Conservation (phyloP, 2,888 invertebrate genomes). For the Agonopterix alstromeriana region DNA sequence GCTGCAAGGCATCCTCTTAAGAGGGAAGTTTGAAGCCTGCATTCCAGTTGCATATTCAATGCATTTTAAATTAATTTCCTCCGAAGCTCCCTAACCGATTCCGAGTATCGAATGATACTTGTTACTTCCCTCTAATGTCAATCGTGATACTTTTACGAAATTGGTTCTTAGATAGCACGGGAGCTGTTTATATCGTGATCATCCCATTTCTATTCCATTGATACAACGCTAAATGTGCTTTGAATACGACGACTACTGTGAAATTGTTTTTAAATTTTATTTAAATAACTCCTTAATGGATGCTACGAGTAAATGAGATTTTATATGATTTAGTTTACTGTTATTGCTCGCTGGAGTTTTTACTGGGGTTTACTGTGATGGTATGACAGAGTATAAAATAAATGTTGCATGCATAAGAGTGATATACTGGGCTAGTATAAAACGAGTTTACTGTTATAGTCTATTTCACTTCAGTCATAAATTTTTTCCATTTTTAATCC, state of each 20-base stretch:
- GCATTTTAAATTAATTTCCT: slow-evolving; percentile 1
- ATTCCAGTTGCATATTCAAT: no score
- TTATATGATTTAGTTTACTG: not conserved
- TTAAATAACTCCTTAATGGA: slow-evolving; percentile 8
- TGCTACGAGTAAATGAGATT: not conserved
- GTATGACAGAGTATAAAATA: no score
- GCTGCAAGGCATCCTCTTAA: not conserved
- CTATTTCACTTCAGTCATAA: no score
- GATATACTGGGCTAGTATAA: no score
- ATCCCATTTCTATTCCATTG: slow-evolving; percentile 55
- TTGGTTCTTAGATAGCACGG: slow-evolving; percentile 30
- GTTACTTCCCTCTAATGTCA: slow-evolving; percentile 27
- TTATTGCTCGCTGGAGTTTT: no score
- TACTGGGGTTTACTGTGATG: no score
- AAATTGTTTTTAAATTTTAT: slow-evolving; percentile 33
- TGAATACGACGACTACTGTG: slow-evolving; percentile 42
- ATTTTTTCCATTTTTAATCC: no score
- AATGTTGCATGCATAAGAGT: no score
- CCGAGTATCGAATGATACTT: slow-evolving; percentile 1
- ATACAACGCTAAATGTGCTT: slow-evolving; percentile 43
- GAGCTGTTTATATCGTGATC: slow-evolving; percentile 49
- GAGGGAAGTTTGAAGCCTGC: not conserved
- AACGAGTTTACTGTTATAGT: no score
- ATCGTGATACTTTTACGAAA: slow-evolving; percentile 56
- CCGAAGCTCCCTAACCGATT: slow-evolving; percentile 1